phyloP scores from a whole-genome alignment of 23 tunicate genomes.

The Botrylloides violaceus region DNA sequence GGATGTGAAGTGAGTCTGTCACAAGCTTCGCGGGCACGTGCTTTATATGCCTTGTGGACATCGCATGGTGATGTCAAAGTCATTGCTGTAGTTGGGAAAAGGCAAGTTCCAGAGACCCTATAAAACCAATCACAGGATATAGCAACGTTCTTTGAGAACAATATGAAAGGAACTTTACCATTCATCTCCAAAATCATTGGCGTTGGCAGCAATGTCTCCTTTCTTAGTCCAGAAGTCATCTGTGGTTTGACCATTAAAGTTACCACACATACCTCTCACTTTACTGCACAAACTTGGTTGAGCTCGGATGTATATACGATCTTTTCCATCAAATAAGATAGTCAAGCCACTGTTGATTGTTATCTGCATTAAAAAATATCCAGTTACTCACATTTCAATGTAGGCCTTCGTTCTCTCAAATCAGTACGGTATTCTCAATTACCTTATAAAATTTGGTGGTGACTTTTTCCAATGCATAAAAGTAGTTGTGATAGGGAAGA shows the following conservation, averaged over 20 bases:
- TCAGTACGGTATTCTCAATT: no score
- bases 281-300: conserved; percentile 52
- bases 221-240: conserved; percentile 88
- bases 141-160: background rate
- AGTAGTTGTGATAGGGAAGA: conserved; percentile 89
- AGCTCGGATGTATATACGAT: conserved; percentile 80
- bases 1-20: conserved; percentile 87
- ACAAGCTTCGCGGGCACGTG: conserved; percentile 84
- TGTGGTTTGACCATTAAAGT: conserved; percentile 84
- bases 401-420: no score
- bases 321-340: conserved; percentile 79
- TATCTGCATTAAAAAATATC: no score
- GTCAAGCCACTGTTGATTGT: conserved; percentile 95
- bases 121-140: background rate
- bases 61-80: conserved; percentile 71
- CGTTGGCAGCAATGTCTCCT: conserved; percentile 91
- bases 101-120: conserved; percentile 76
- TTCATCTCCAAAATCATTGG: conserved; percentile 95
- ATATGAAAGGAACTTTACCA: conserved; percentile 28
- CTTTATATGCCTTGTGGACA: conserved; percentile 50
- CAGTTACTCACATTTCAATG: background rate
- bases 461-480: conserved; percentile 94
- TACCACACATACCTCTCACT: conserved; percentile 87
- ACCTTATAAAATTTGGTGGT: conserved; percentile 92
- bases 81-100: conserved; percentile 70